Base-by-base conservation (phyloP, 2,113 vertebrate species). In the Nasalis larvatus region DNA sequence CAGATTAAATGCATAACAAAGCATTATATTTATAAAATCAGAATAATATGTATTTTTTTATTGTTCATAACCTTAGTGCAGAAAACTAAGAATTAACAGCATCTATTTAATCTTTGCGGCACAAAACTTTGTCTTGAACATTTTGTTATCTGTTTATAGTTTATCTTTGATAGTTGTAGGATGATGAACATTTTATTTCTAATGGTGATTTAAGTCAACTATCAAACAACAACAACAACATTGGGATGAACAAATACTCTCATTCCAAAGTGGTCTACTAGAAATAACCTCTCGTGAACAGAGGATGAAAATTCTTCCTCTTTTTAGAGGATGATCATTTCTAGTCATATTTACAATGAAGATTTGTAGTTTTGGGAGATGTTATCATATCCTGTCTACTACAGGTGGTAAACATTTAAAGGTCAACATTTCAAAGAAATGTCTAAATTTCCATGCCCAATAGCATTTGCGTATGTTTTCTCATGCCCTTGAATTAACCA, bases 391-490 rank as follows among this genome's bases (percentile, higher is more conserved):
- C 89, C 89, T 96, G 85, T 52, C 74, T 83, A 77, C 94, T 93
- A 54, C 96, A 98, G 97, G 94, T 98, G 96, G 97, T 97, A 97
- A 97, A 86, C 92, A 97, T 98, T 97, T 98, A 96, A 92, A 91
- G 95, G 92, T 96, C 95, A 98, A 66, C 40, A 78, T 97, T 97
- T 97, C 96, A 97, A 97, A 98, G 93, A 63, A 96, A 54, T 91
- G 95, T 95, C 83, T 88, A 96, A 93, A 91, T 95, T 93, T 97
- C 92, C 96, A 47, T 96, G 89, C 47, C 71, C 71, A 96, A 54
- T 96, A 96, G 81, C 10, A 49, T 74, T 97, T 97, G 89, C 96
- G 92, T 93, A 96, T 97, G 96, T 97, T 98, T 97, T 94, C 92
- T 97, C 96, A 96, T 97, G 96, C 84, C 90, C 85, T 96, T 94